Evolutionary conservation across 2,888 invertebrate genomes (phyloP), one percentile per base, ranked within the genome.

Genomic region (Molanna angustata): DNA sequence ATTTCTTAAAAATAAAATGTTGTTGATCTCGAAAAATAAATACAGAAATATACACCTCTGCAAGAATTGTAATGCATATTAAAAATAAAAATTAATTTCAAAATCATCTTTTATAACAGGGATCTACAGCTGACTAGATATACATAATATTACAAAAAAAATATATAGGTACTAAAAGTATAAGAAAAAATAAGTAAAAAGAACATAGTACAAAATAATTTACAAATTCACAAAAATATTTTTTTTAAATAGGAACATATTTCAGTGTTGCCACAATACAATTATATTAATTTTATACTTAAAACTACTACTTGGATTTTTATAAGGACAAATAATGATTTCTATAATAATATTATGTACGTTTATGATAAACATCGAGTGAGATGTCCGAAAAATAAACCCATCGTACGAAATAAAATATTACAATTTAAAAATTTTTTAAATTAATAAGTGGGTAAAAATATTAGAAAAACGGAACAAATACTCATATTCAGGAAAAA

Each of bases 1-100:
- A 59, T 59, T 59, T 59, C 54, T 54, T 54, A 59, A 37, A 58
- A 58, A 49, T 52, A 58, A 41, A 50, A 47, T 52, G 48, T 51
- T 21, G 49, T 42, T 55, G 43, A 20, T 54, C 40, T 39, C 33
- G 32, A 21, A 50, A 54, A 54, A 47, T 50, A 54, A 54, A 54
- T 48, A 52, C 43, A 47, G n/a, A 52, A 52, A 52, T 48, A 52
- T 52, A 52, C 48, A 52, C 47, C 20, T 47, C 37, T 47, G 47
- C 21, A 13, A 47, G 11, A 35, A 20, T n/a, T 21, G 17, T 16
- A 33, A 19, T 45, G 4, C 27, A 27, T 27, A 27, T 27, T 27
- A 27, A 27, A 7, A 27, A 27, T 7, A 27, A 7, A 27, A 11
- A 27, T 27, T 27, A 27, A 6, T 11, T 27, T 7, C 27, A 27